phyloP scores from a whole-genome alignment of 2,888 invertebrate genomes.

The Unio pictorum region DNA sequence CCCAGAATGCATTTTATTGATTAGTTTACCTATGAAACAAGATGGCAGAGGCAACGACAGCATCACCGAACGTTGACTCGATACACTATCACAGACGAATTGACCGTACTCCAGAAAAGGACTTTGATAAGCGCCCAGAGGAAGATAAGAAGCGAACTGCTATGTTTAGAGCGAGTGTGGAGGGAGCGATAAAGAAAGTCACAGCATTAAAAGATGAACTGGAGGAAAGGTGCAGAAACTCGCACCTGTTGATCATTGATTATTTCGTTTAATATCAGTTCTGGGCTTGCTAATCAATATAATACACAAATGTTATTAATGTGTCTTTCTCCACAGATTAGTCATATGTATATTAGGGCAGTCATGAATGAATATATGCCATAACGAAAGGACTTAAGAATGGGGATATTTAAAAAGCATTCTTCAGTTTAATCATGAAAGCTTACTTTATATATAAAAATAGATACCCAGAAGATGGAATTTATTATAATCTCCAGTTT shows the following conservation, averaged over 20 bases:
- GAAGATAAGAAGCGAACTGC: conserved; percentile 47
- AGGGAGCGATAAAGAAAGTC: conserved; percentile 47
- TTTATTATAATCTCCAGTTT: no score
- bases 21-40: conserved; percentile 48
- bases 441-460: no score
- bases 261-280: no score
- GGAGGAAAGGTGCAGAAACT: conserved; percentile 51
- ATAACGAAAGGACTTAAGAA: no score
- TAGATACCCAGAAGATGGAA: no score
- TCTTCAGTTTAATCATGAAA: no score
- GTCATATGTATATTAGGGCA: no score
- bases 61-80: conserved; percentile 11
- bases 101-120: conserved; percentile 57
- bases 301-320: no score
- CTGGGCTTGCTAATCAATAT: no score
- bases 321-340: no score
- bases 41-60: conserved; percentile 33
- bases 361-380: no score
- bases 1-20: conserved; percentile 21
- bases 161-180: conserved; percentile 46
- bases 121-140: conserved; percentile 34
- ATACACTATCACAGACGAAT: conserved; percentile 32
- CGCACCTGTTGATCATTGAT: background rate
- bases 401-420: no score
- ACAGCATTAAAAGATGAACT: conserved; percentile 54